phyloP scores from a whole-genome alignment of 2,888 invertebrate genomes.

The Dicyrtoma fusca region DNA sequence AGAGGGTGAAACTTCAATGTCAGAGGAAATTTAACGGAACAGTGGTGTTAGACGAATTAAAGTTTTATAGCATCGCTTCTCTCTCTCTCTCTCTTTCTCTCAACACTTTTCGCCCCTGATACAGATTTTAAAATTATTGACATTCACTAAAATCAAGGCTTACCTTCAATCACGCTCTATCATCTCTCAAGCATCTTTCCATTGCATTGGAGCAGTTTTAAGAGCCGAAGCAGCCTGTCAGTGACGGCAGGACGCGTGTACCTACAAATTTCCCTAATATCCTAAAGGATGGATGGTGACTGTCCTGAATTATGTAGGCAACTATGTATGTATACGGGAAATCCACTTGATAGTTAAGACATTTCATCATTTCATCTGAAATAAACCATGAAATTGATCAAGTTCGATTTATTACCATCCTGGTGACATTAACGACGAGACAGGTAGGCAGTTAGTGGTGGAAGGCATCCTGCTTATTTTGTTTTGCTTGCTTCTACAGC shows the following conservation, averaged over 20 bases:
- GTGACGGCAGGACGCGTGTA: no score
- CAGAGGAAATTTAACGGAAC: conserved; percentile 10
- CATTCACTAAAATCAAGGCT: no score
- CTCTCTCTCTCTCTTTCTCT: conserved; percentile 2
- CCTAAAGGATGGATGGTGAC: no score
- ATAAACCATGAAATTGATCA: conserved; percentile 54
- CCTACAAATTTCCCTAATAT: no score
- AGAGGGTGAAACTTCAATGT: conserved; percentile 1
- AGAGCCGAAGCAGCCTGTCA: no score
- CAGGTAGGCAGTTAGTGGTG: conserved; percentile 38
- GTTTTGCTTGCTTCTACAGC: neutral
- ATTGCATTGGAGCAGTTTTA: no score
- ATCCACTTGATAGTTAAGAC: conserved; percentile 27
- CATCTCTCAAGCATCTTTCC: no score
- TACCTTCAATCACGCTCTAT: no score
- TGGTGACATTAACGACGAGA: conserved; percentile 38
- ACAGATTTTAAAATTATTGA: no score
- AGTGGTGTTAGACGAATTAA: conserved; percentile 14
- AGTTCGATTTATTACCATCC: conserved; percentile 43
- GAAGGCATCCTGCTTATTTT: neutral
- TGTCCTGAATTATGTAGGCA: no score
- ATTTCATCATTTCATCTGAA: conserved; percentile 47
- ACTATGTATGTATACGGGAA: neutral
- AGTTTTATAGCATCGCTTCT: neutral
- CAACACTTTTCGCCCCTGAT: neutral